Evolutionary conservation across 2,888 invertebrate genomes (phyloP).

Genomic region (Tolmerus cingulatus): DNA sequence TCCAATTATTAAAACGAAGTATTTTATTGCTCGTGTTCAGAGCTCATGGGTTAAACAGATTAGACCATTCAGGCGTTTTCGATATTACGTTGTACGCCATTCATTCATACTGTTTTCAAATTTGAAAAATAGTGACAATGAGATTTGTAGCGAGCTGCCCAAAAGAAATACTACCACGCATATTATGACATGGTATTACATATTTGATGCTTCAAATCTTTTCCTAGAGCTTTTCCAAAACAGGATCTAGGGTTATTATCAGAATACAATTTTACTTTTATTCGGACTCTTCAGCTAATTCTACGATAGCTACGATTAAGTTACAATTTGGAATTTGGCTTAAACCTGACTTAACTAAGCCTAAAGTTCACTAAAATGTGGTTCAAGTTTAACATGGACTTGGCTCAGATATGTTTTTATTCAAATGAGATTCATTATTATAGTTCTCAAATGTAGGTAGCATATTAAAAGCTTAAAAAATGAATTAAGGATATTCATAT

Average conservation of each 20-base stretch:
- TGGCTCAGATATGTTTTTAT: neutral
- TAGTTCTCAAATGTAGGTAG: no score
- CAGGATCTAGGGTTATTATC: neutral
- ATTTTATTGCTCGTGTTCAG: neutral
- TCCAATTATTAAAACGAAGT: neutral
- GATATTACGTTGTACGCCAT: neutral
- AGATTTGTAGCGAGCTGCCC: neutral
- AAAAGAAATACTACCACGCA: neutral
- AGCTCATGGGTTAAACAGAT: neutral
- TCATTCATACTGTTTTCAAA: neutral
- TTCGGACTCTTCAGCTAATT: neutral
- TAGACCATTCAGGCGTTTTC: neutral
- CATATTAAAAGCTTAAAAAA: neutral
- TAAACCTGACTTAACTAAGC: neutral
- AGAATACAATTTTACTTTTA: neutral
- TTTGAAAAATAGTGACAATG: neutral
- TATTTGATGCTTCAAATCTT: neutral
- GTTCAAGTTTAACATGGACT: neutral
- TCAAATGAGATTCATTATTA: no score
- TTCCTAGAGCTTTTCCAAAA: neutral
- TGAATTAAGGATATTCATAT: neutral
- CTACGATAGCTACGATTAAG: neutral
- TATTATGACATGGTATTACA: neutral
- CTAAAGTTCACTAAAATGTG: neutral
- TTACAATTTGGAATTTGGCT: neutral